Evolutionary conservation across 1,140 invertebrate genomes (phyloP).

Genomic region (Formica selysi): DNA sequence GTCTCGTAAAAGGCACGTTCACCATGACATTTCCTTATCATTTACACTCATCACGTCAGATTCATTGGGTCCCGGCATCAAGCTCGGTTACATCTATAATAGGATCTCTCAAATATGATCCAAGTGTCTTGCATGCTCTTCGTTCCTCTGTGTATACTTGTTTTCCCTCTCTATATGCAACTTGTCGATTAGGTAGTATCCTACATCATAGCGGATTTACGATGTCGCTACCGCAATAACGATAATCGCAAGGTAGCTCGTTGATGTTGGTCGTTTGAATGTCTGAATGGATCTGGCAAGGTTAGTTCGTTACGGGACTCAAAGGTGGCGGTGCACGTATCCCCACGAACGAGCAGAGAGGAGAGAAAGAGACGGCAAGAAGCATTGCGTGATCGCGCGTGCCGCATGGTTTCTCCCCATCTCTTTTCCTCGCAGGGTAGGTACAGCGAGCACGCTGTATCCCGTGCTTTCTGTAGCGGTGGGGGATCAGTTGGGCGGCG

Average conservation of each 20-base stretch:
- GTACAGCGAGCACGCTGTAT: constrained; percentile 55
- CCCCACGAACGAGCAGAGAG: constrained; percentile 35
- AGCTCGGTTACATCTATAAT: constrained; percentile 70
- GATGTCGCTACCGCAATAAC: constrained; percentile 69
- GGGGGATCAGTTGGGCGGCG: constrained; percentile 80
- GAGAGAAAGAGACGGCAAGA: constrained; percentile 37
- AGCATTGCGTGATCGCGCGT: constrained; percentile 71
- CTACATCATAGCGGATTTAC: constrained; percentile 27
- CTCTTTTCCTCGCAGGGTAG: not conserved
- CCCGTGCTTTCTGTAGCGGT: constrained; percentile 64
- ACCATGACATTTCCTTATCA: constrained; percentile 74
- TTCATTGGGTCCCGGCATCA: constrained; percentile 6
- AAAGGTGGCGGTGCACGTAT: constrained; percentile 84
- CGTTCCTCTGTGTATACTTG: not conserved
- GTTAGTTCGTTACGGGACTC: constrained; percentile 78
- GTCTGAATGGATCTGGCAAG: constrained; percentile 84
- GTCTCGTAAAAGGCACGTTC: constrained; percentile 81
- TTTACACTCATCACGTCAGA: constrained; percentile 37
- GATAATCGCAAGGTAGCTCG: constrained; percentile 74
- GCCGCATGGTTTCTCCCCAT: constrained; percentile 58
- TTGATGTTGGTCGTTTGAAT: constrained; percentile 86
- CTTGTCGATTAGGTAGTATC: constrained; percentile 42
- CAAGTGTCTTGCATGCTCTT: not conserved
- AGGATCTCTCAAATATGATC: not conserved
- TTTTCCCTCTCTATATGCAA: not conserved